Base-by-base conservation (phyloP, 2,113 vertebrate genomes). In the Puma concolor region DNA sequence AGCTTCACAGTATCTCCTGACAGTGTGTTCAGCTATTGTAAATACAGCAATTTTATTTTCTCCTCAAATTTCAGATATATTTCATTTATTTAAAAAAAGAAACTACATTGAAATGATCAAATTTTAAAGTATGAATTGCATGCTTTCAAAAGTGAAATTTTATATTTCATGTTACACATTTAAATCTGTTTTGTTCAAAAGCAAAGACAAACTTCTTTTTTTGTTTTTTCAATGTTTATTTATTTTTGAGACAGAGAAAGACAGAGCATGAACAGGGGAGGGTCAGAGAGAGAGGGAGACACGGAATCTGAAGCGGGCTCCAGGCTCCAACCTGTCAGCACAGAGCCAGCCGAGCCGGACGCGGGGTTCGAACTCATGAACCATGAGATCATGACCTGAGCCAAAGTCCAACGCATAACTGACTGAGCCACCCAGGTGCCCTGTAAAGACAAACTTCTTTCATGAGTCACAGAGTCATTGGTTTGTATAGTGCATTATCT, bases 31-130 rank as follows among this genome's bases (percentile, higher is more conserved):
- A 94, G 54, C 96, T 97, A 96, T 92, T 90, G 8, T 96, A 95
- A 97, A 97, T 92, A 92, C 14, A 94, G 83, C 83, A 97, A 84
- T 96, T 94, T 96, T 54, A 92, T 94, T 97, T 67, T 96, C 36
- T 96, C 72, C 64, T 92, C 44, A 44, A 97, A 94, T 92, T 94
- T 97, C 93, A 94, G 64, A 94, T 95, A 88, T 72, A 89, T 88
- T 95, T 97, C 17, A 83, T 89, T 79, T 97, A 77, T 95, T 93
- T 90, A 52, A 66, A 93, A 89, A 90, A 97, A 85, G 67, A 74
- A 96, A 27, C 60, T 92, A 89, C 16, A 63, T 41, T 91, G 60
- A 97, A 97, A 92, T 67, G 31, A 81, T 94, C 48, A 96, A 89
- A 96, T 95, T 91, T 82, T 92, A 83, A 92, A 96, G 71, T 76